phyloP scores from a whole-genome alignment of 2,797 vertebrate species.

The Rhinogobio ventralis region DNA sequence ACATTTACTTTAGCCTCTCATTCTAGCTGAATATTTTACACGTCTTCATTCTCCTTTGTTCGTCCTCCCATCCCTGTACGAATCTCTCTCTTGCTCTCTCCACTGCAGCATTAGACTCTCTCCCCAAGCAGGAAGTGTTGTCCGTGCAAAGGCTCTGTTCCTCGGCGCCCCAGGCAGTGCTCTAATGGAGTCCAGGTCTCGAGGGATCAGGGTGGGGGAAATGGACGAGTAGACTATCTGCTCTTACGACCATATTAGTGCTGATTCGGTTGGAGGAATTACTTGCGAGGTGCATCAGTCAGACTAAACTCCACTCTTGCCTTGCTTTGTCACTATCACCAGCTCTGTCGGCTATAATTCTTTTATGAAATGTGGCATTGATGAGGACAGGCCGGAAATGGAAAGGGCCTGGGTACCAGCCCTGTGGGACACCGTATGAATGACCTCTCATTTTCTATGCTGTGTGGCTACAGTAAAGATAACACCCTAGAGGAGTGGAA shows the following conservation, averaged over 20 bases:
- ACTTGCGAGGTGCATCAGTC: slow-evolving; percentile 56
- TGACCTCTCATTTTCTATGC: slow-evolving; percentile 28
- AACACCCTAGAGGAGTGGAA: slow-evolving; percentile 4
- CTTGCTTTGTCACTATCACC: slow-evolving; percentile 66
- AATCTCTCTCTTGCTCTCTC: slow-evolving; percentile 36
- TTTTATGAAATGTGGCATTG: slow-evolving; percentile 70
- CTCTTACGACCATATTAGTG: slow-evolving; percentile 60
- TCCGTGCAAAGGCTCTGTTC: slow-evolving; percentile 59
- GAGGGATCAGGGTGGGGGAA: slow-evolving; percentile 47
- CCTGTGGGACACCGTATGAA: slow-evolving; percentile 13
- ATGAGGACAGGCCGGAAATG: slow-evolving; percentile 60
- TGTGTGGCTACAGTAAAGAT: slow-evolving; percentile 24
- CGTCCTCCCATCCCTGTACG: neutral
- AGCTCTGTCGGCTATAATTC: slow-evolving; percentile 67
- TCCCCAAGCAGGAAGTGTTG: slow-evolving; percentile 66
- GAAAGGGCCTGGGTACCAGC: slow-evolving; percentile 3
- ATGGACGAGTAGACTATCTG: slow-evolving; percentile 49
- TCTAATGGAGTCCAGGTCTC: slow-evolving; percentile 79
- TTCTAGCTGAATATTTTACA: slow-evolving; percentile 53
- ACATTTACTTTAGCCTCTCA: neutral
- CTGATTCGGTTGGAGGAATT: slow-evolving; percentile 53
- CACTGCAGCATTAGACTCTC: slow-evolving; percentile 40
- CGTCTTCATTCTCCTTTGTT: slow-evolving; percentile 25
- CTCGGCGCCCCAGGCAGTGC: slow-evolving; percentile 60
- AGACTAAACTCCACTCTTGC: slow-evolving; percentile 56